phyloP scores from a whole-genome alignment of 1,140 invertebrate species.

The Lepidurus arcticus region DNA sequence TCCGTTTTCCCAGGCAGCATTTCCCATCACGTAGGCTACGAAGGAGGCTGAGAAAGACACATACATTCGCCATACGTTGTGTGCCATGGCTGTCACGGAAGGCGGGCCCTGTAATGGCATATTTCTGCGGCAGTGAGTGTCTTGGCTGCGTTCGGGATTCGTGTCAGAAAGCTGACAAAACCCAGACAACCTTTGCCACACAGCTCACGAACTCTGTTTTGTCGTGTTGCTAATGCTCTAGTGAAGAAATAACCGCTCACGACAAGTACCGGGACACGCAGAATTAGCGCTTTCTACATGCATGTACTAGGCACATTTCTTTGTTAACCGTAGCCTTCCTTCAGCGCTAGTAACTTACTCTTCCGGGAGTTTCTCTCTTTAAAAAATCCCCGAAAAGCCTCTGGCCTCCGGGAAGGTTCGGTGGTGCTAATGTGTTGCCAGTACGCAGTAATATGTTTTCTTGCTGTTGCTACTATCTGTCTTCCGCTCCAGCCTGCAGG shows the following conservation, averaged over 20 bases:
- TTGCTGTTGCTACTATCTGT: not conserved
- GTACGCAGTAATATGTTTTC: conserved; percentile 4
- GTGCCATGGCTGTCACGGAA: too few species aligned
- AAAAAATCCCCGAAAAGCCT: not conserved
- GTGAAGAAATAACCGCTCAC: not conserved
- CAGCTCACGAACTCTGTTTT: conserved; percentile 12
- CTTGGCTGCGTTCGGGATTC: not conserved
- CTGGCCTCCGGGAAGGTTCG: not conserved
- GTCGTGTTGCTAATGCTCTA: not conserved
- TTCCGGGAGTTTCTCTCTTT: not conserved
- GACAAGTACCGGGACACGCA: not conserved
- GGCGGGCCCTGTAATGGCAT: too few species aligned
- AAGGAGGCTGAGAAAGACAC: too few species aligned
- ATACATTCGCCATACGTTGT: too few species aligned
- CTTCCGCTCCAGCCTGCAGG: not conserved
- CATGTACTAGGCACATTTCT: too few species aligned
- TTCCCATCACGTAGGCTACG: too few species aligned
- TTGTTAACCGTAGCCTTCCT: too few species aligned
- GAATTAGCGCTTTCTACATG: too few species aligned
- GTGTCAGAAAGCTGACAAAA: not conserved
- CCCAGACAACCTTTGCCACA: not conserved
- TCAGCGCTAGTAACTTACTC: too few species aligned
- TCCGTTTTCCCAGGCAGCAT: too few species aligned
- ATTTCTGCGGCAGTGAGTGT: too few species aligned
- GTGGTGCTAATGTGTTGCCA: not conserved